A percentile compares a stretch with the other conserved stretches of the same genome.
Conservation (phyloP, 2,888 invertebrate species). For the Caenorhabditis becei region DNA sequence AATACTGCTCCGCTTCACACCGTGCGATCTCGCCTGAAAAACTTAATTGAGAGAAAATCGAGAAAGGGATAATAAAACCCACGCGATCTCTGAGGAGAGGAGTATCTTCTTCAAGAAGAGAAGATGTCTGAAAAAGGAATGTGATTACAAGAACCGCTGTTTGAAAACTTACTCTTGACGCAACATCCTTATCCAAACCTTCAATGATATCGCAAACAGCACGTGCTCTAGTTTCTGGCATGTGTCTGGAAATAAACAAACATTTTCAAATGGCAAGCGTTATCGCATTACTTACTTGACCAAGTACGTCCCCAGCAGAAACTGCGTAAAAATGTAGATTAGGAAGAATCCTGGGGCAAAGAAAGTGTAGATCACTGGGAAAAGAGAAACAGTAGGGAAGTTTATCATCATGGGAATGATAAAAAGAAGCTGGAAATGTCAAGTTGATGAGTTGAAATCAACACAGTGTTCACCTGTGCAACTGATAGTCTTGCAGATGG, state of each 20-base stretch:
- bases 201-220: conserved; percentile 67
- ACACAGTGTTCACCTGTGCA: conserved; percentile 50
- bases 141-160: no score
- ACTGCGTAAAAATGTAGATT: no score
- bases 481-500: conserved; percentile 65
- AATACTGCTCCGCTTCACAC: no score
- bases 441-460: neutral
- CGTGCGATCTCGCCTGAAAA: no score
- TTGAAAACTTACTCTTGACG: conserved; percentile 60
- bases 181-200: conserved; percentile 57
- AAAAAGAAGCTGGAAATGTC: conserved; percentile 48
- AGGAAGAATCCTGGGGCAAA: conserved; percentile 54
- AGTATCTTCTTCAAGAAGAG: conserved; percentile 31
- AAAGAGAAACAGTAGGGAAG: conserved; percentile 42
- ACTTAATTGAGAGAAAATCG: neutral
- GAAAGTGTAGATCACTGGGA: conserved; percentile 60
- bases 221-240: conserved; percentile 63
- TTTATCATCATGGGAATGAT: conserved; percentile 24
- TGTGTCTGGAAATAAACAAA: conserved; percentile 43
- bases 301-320: conserved; percentile 28
- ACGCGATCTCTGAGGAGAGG: conserved; percentile 34
- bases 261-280: neutral
- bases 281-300: conserved; percentile 2
- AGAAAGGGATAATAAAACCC: neutral
- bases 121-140: conserved; percentile 26